phyloP scores from a whole-genome alignment of 2,888 invertebrate genomes.

The Ophioninae sp. region DNA sequence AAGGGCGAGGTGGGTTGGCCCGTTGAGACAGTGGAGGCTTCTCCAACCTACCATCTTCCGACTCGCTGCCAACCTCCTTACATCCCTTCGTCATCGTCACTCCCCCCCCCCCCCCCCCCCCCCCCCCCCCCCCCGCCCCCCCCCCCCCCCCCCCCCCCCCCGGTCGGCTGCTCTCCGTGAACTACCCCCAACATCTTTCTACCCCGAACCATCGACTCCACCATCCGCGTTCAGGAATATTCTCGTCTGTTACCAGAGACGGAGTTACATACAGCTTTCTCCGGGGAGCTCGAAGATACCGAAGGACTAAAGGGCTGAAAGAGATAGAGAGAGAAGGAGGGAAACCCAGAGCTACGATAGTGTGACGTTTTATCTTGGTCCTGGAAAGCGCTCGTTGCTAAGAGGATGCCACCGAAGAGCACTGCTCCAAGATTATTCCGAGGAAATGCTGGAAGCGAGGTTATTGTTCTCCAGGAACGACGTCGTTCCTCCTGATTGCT shows the following conservation, averaged over 20 bases:
- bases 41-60: slow-evolving; percentile 26
- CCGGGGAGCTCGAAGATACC: slow-evolving; percentile 48
- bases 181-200: slow-evolving; percentile 57
- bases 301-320: slow-evolving; percentile 17
- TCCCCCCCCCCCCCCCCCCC: background rate
- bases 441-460: background rate
- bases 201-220: slow-evolving; percentile 48
- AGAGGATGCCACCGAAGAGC: slow-evolving; percentile 27
- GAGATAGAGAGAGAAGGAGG: slow-evolving; percentile 1
- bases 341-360: slow-evolving; percentile 25
- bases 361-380: slow-evolving; percentile 51
- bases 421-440: slow-evolving; percentile 34
- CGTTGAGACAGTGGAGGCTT: slow-evolving; percentile 57
- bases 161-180: slow-evolving; percentile 18
- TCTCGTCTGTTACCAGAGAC: slow-evolving; percentile 54
- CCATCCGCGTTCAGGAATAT: slow-evolving; percentile 30
- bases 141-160: background rate
- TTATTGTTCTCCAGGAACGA: slow-evolving; percentile 9
- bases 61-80: slow-evolving; percentile 13
- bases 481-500: background rate
- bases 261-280: slow-evolving; percentile 54
- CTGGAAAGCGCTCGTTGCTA: slow-evolving; percentile 40
- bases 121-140: slow-evolving; percentile 1
- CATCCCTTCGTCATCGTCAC: slow-evolving; percentile 18
- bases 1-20: slow-evolving; percentile 43